These are phyloP conservation scores for Trimorus sp. DNA, from an alignment of 2,888 invertebrate genomes.

Conservation along the genomic window DNA sequence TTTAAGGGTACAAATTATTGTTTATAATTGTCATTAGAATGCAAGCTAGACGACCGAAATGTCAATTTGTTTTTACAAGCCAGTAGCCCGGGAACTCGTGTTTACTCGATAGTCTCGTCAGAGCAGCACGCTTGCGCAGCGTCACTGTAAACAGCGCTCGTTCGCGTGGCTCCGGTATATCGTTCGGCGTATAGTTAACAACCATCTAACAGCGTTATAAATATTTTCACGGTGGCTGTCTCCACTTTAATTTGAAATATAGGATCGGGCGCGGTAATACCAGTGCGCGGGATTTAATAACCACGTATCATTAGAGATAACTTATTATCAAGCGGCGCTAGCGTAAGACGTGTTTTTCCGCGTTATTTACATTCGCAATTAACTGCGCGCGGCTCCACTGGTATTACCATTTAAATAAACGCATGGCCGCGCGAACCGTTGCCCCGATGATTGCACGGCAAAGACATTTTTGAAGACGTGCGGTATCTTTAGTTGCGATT, in stretches of 20 bases:
- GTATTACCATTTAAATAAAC: conserved; percentile 41
- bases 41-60: conserved; percentile 20
- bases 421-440: conserved; percentile 7
- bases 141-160: conserved; percentile 38
- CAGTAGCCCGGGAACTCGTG: conserved; percentile 29
- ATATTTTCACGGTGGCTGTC: conserved; percentile 50
- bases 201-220: conserved; percentile 51
- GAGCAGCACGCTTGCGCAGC: conserved; percentile 26
- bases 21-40: conserved; percentile 30
- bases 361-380: conserved; percentile 50
- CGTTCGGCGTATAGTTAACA: conserved; percentile 42
- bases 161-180: conserved; percentile 28
- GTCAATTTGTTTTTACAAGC: conserved; percentile 51
- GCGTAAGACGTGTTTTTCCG: conserved; percentile 23
- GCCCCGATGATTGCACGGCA: background rate
- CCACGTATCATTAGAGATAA: conserved; percentile 52
- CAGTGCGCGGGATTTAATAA: conserved; percentile 47
- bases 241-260: conserved; percentile 61
- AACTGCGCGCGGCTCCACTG: conserved; percentile 31
- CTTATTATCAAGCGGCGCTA: conserved; percentile 39
- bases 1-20: conserved; percentile 6
- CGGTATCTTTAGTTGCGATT: conserved; percentile 11
- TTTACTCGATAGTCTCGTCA: conserved; percentile 47
- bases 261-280: conserved; percentile 48
- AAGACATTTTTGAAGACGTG: conserved; percentile 7